Evolutionary conservation across 2,888 invertebrate species (phyloP).

Genomic region (Ophion ventricosus): DNA sequence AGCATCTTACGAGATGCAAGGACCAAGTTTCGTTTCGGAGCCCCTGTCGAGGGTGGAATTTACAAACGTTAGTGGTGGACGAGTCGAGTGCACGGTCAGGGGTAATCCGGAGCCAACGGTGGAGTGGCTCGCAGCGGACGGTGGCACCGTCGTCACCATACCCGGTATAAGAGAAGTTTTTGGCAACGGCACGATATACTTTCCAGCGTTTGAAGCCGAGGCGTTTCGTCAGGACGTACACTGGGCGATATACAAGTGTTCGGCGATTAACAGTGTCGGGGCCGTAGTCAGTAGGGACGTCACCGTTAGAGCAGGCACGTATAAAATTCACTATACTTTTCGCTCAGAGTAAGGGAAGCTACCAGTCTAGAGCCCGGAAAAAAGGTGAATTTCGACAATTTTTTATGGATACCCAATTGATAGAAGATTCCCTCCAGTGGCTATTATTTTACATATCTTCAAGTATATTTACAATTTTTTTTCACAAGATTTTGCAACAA

Average conservation of each 20-base stretch:
- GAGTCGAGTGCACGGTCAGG: conserved; percentile 84
- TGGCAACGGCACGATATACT: conserved; percentile 85
- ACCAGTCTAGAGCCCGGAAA: no score
- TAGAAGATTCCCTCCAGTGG: no score
- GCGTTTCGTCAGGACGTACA: conserved; percentile 86
- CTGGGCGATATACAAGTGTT: conserved; percentile 85
- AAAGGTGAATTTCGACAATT: background rate
- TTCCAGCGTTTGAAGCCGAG: conserved; percentile 85
- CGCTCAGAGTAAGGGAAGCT: background rate
- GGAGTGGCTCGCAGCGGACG: conserved; percentile 85
- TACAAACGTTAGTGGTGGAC: conserved; percentile 84
- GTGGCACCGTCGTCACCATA: conserved; percentile 84
- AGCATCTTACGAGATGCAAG: conserved; percentile 85
- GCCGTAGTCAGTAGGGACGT: conserved; percentile 93
- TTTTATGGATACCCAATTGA: background rate
- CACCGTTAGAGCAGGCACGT: conserved; percentile 93
- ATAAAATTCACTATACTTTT: conserved; percentile 9
- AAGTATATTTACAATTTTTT: no score
- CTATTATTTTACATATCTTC: no score
- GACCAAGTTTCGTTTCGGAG: conserved; percentile 85
- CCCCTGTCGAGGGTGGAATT: conserved; percentile 85
- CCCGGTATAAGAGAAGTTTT: conserved; percentile 84
- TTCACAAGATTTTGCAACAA: no score
- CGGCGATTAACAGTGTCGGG: conserved; percentile 88
- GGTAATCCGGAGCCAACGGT: conserved; percentile 85